Evolutionary conservation across 2,113 vertebrate species (phyloP).

Genomic region (Formicarius rufipectus): DNA sequence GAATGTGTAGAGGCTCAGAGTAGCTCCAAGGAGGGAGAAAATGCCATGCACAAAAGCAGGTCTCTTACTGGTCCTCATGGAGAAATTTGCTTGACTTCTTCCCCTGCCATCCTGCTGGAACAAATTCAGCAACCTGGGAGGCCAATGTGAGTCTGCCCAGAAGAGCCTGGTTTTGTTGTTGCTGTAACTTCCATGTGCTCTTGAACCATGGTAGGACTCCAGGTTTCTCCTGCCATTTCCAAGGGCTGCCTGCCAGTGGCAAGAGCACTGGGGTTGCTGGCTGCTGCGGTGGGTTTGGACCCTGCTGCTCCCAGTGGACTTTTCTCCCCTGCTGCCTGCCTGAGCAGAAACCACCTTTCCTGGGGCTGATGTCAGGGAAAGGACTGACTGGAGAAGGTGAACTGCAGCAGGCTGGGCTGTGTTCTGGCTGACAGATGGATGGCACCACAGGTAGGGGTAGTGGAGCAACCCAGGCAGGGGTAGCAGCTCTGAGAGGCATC

Average conservation of each 20-base stretch:
- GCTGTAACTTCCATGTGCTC: neutral
- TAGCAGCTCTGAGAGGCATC: neutral
- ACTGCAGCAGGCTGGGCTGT: fast-evolving
- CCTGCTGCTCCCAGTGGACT: neutral
- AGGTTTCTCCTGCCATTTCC: neutral
- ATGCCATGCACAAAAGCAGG: fast-evolving
- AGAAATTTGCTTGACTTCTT: neutral
- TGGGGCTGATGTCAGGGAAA: fast-evolving
- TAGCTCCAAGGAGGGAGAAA: neutral
- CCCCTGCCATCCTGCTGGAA: fast-evolving
- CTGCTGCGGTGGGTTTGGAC: neutral
- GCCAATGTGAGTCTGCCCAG: neutral
- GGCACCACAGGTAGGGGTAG: neutral
- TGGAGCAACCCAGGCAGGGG: neutral
- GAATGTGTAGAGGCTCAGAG: neutral
- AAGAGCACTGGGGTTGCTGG: neutral
- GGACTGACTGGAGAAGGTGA: fast-evolving
- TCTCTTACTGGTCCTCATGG: neutral
- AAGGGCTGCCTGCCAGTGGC: neutral
- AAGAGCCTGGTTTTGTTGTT: neutral
- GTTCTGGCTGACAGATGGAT: neutral
- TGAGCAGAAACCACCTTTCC: neutral
- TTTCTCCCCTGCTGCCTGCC: neutral
- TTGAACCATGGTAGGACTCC: fast-evolving
- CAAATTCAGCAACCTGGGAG: neutral